Evolutionary conservation across 1,140 invertebrate species (phyloP), one percentile per base, ranked within the genome.

Genomic region (Caenorhabditis inopinata): DNA sequence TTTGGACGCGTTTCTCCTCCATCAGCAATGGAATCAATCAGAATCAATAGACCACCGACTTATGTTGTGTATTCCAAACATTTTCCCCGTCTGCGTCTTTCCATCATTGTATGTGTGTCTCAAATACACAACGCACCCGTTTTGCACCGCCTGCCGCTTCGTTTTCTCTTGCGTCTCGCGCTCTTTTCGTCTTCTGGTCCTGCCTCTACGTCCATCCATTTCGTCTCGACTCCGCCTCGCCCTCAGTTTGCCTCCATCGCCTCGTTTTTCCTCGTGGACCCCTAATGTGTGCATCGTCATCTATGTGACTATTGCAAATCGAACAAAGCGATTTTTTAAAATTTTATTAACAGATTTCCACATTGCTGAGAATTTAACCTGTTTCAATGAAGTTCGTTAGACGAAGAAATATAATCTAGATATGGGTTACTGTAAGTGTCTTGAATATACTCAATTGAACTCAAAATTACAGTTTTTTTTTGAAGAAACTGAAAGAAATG

Each of bases 161-260:
- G 27, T 42, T 38, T 68, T 68, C 58, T 42, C 32, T 42, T 29
- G 11, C 58, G 58, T 68, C 58, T 68, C 32, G 32, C 38, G 32
- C 38, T 68, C 58, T 68, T 68, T 68, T 42, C 58, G 38, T 68
- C 32, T 42, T 68, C 58, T 32, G 58, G 38, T 32, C 35, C 58
- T 42, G 58, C 38, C 58, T 42, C 58, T 68, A 21, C 58, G 32
- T 68, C 58, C 58, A 68, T 68, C 58, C 58, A 68, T 68, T 32
- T 68, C 58, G 58, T 68, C 58, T 68, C 58, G 58, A 68, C 58
- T 68, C 58, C 58, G 58, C 58, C 58, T 68, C n/a, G 32, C 32
- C 58, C 58, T 68, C 58, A 68, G 58, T 68, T 68, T 68, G 58
- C 58, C 58, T 68, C 58, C 58, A 29, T 68, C n/a, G 35, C 12